Conservation (phyloP, 2,888 invertebrate genomes). For the Lepidochrysops patricia region DNA sequence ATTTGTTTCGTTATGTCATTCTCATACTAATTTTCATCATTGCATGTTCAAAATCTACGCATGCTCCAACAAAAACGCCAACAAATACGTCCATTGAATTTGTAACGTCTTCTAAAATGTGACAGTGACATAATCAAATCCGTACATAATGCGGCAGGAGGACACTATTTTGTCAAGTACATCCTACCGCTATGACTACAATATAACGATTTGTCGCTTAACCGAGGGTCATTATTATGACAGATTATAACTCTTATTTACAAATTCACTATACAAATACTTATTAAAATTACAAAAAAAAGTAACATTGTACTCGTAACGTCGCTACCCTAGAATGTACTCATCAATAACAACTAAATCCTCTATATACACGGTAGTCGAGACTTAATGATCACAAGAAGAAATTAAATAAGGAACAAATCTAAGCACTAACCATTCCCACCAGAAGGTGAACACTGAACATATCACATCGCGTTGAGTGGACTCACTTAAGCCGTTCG, state of each 20-base stretch:
- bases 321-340: slow-evolving; percentile 66
- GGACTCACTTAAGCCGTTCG: slow-evolving; percentile 53
- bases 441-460: slow-evolving; percentile 39
- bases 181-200: slow-evolving; percentile 67
- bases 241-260: slow-evolving; percentile 73
- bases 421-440: slow-evolving; percentile 57
- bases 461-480: slow-evolving; percentile 60
- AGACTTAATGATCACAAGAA: slow-evolving; percentile 66
- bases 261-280: slow-evolving; percentile 68
- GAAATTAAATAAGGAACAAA: slow-evolving; percentile 67
- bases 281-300: slow-evolving; percentile 56
- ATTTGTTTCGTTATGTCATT: too few species aligned
- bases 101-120: too few species aligned
- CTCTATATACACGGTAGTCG: slow-evolving; percentile 66
- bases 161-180: slow-evolving; percentile 63
- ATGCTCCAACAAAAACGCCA: too few species aligned
- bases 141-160: slow-evolving; percentile 32
- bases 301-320: slow-evolving; percentile 71
- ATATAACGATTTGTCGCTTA: slow-evolving; percentile 71
- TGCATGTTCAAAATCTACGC: too few species aligned
- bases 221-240: slow-evolving; percentile 63
- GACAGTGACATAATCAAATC: background rate
- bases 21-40: too few species aligned
- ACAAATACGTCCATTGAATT: too few species aligned
- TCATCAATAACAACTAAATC: slow-evolving; percentile 46